These are phyloP conservation scores for Meloidogyne exigua DNA, from an alignment of 1,140 invertebrate species.

Conservation along the genomic window DNA sequence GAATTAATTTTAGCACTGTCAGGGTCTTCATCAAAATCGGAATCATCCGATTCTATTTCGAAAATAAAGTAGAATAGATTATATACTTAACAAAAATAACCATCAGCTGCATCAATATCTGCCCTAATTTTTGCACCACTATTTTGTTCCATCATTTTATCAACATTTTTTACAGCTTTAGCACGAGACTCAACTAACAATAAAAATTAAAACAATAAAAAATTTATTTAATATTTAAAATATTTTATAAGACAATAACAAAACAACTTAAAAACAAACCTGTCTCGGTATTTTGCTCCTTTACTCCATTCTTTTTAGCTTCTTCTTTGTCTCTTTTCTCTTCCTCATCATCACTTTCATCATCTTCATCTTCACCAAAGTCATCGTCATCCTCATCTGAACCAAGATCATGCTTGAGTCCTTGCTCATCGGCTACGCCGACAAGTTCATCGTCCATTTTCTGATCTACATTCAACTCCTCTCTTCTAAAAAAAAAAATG, in stretches of 20 bases:
- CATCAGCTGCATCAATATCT: conserved; percentile 3
- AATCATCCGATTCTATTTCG: conserved; percentile 40
- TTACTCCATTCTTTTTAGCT: conserved; percentile 7
- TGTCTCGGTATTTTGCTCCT: not conserved
- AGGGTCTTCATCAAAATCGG: conserved; percentile 53
- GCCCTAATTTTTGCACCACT: conserved; percentile 6
- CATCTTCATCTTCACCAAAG: conserved; percentile 38
- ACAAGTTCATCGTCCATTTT: conserved; percentile 60
- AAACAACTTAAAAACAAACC: not conserved
- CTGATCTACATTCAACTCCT: conserved; percentile 52
- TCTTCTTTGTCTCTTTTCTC: conserved; percentile 41
- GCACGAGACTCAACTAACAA: not conserved
- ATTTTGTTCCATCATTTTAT: conserved; percentile 19
- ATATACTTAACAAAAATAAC: conserved; percentile 19
- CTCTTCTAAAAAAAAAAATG: conserved; percentile 44
- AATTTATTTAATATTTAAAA: too few relatives aligned
- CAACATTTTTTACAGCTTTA: conserved; percentile 19
- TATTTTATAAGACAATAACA: not conserved
- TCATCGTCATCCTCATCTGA: conserved; percentile 43
- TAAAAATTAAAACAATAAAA: too few relatives aligned
- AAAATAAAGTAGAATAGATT: not conserved
- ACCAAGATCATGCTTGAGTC: conserved; percentile 44
- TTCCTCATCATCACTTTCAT: conserved; percentile 44
- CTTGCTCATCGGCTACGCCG: conserved; percentile 56
- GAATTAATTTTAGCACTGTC: conserved; percentile 51